Conservation (phyloP, 2,797 vertebrate species). For the Botia kubotai region DNA sequence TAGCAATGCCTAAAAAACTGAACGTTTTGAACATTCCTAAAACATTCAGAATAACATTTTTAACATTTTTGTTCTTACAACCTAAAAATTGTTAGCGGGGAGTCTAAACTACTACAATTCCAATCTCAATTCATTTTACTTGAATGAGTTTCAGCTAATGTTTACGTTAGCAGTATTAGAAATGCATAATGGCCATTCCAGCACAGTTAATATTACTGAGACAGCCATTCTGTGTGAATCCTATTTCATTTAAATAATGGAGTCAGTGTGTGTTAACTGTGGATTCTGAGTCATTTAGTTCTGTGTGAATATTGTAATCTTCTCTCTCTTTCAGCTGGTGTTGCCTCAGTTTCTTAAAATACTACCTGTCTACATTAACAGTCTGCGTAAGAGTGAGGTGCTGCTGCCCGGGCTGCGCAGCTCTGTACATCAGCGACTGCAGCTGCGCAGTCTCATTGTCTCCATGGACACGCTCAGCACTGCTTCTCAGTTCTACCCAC, state of each 20-base stretch:
- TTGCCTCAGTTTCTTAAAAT: conserved; percentile 79
- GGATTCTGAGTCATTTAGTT: not conserved
- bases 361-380: conserved; percentile 81
- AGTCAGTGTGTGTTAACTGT: not conserved
- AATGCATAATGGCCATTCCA: not conserved
- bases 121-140: not conserved
- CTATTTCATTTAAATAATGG: conserved; percentile 3
- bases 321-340: conserved; percentile 70
- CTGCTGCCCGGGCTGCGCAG: conserved; percentile 78
- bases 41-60: too few relatives aligned
- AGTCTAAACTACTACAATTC: not conserved
- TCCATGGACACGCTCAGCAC: conserved; percentile 74
- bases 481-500: conserved; percentile 77
- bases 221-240: not conserved
- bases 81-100: too few relatives aligned
- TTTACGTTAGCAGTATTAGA: not conserved
- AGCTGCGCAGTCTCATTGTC: conserved; percentile 75
- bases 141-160: not conserved
- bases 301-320: not conserved
- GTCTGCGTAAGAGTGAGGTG: conserved; percentile 82
- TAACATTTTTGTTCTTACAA: too few relatives aligned
- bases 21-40: too few relatives aligned
- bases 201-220: not conserved
- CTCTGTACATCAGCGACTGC: conserved; percentile 78
- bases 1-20: too few relatives aligned